Conservation (phyloP, 1,140 invertebrate species). For the Orchestia grillus region DNA sequence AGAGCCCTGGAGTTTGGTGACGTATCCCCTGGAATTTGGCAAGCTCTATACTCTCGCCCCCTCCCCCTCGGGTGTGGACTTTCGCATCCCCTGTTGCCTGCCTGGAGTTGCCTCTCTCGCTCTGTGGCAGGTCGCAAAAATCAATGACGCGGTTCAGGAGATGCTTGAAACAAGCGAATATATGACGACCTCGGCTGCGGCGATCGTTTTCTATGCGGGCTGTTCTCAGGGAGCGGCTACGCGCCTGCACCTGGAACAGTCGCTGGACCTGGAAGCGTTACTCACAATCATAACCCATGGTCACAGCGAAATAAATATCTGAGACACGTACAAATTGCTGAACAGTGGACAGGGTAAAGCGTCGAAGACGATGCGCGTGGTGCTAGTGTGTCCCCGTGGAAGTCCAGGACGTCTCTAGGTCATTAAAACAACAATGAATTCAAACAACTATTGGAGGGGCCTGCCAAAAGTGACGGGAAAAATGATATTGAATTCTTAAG, state of each 20-base stretch:
- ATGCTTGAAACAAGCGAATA: constrained; percentile 53
- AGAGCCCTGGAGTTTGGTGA: neutral
- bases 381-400: too few species aligned
- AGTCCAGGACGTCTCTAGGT: too few species aligned
- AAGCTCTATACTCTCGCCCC: neutral
- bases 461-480: too few species aligned
- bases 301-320: too few species aligned
- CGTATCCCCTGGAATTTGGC: neutral
- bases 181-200: constrained; percentile 12
- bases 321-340: too few species aligned
- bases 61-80: neutral
- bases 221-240: neutral
- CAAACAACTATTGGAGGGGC: too few species aligned
- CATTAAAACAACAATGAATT: too few species aligned
- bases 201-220: constrained; percentile 37
- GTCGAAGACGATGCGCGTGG: too few species aligned
- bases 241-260: neutral
- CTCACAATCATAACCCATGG: neutral
- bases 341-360: too few species aligned
- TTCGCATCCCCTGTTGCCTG: constrained; percentile 19
- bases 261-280: neutral
- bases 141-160: constrained; percentile 51
- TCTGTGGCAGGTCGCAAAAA: constrained; percentile 53
- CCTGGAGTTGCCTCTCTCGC: constrained; percentile 23
- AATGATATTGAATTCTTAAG: too few species aligned